Base-by-base conservation (phyloP, 1,140 invertebrate species). In the Apis laboriosa region DNA sequence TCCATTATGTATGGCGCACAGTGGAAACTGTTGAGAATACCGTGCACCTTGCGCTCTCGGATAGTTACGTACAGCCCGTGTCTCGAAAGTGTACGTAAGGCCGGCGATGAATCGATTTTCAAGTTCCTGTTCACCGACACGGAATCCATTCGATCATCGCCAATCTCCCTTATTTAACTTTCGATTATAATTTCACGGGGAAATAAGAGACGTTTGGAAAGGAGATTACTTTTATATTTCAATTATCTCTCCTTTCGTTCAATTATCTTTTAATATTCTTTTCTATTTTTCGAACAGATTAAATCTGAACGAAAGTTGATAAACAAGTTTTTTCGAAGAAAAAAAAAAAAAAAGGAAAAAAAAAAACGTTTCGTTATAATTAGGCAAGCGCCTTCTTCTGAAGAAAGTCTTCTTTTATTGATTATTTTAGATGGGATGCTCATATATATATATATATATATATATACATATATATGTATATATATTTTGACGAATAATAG, bases 1-100 rank as follows among this genome's bases (percentile, higher is more conserved):
- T 93, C 93, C 91, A 93, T 94, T 94, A 94, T 94, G 92, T 92
- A 93, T 91, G 91, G 91, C 90, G 88, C 90, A 92, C 91, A 88
- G 89, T 92, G 92, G 90, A 93, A 93, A 93, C 92, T 92, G 90
- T 92, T 91, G 89, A 91, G 92, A 92, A 92, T 91, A 91, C 86
- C 89, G 84, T 92, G 92, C 92, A 93, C 92, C 92, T 93, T 93
- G 92, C 92, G 89, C 91, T 91, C 85, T 91, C 85, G 78, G 79
- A 88, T 88, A 83, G 84, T 84, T 87, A 68, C 75, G 86, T 85
- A 79, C 86, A 77, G 66, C 84, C 77, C 79, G 43, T n/a, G 75
- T 82, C 63, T 81, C 60, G 77, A 87, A 88, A 88, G 86, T 87
- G 34, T 43, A 43, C 34, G 34, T 43, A 43, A 66, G 77, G 55